Percentiles rank a stretch among this genome's conserved stretches.
phyloP scores from a whole-genome alignment of 2,797 vertebrate genomes.

The Avahi laniger region DNA sequence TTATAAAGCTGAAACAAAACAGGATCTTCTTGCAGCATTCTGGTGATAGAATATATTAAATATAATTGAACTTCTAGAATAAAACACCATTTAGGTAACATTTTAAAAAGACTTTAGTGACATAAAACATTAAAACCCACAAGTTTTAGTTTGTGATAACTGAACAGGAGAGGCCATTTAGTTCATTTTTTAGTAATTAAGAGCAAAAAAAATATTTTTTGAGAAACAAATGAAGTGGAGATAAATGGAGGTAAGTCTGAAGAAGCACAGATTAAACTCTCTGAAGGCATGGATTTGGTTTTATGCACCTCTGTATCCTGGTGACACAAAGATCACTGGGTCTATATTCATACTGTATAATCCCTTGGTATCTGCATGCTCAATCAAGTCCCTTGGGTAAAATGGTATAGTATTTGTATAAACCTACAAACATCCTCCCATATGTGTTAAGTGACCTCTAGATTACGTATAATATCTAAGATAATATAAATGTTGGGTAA shows the following conservation, averaged over 20 bases:
- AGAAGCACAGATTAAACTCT: slow-evolving; percentile 25
- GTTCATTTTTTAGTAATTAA: slow-evolving; percentile 9
- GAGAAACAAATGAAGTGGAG: slow-evolving; percentile 6
- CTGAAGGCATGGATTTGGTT: neutral
- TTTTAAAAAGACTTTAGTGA: neutral
- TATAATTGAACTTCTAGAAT: slow-evolving; percentile 76
- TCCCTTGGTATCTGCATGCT: neutral
- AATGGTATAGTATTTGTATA: neutral
- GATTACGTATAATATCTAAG: neutral
- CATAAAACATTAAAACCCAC: neutral
- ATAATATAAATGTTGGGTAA: neutral
- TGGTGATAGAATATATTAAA: slow-evolving; percentile 84
- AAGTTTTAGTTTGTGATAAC: neutral
- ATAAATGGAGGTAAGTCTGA: neutral
- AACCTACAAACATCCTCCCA: neutral
- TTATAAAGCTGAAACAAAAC: slow-evolving; percentile 99
- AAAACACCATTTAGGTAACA: slow-evolving; percentile 56
- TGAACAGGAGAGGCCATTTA: neutral
- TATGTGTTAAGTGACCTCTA: neutral
- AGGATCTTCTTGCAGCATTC: slow-evolving; percentile 99
- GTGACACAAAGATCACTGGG: neutral
- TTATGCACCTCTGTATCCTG: neutral
- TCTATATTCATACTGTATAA: neutral
- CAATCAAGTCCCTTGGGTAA: neutral
- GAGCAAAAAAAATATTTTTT: slow-evolving; percentile 15